Evolutionary conservation across 2,888 invertebrate genomes (phyloP).

Genomic region (Mesochorus sp.): DNA sequence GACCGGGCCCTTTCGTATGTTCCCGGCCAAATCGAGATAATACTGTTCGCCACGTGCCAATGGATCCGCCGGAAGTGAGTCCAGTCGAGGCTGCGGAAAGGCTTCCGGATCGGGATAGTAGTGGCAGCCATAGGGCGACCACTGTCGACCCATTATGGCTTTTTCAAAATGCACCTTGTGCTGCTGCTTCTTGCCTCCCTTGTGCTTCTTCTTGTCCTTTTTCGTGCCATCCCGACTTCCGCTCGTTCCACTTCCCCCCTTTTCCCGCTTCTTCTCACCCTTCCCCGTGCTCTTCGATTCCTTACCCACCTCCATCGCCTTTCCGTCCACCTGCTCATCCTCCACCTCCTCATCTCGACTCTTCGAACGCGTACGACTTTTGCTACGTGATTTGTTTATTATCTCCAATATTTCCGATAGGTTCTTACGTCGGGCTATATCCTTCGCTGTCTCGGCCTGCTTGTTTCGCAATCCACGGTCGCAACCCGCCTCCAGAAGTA

Average conservation of each 20-base stretch:
- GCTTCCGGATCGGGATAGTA: constrained; percentile 93
- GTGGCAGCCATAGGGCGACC: constrained; percentile 97
- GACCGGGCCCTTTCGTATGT: constrained; percentile 97
- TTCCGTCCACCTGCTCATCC: constrained; percentile 72
- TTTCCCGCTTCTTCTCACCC: constrained; percentile 81
- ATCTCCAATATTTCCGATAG: constrained; percentile 92
- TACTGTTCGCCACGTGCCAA: constrained; percentile 95
- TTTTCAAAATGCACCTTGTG: constrained; percentile 85
- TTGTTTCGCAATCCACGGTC: constrained; percentile 89
- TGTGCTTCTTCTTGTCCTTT: constrained; percentile 79
- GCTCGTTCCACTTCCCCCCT: constrained; percentile 82
- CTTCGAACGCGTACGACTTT: constrained; percentile 74
- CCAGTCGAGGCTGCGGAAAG: constrained; percentile 92
- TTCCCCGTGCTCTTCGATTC: constrained; percentile 61
- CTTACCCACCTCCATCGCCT: constrained; percentile 21
- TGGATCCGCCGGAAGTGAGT: constrained; percentile 93
- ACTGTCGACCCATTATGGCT: constrained; percentile 82
- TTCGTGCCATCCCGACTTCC: constrained; percentile 83
- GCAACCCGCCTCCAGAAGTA: constrained; percentile 94
- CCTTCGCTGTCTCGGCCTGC: constrained; percentile 94
- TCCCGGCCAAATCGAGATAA: constrained; percentile 96
- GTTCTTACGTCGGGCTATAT: constrained; percentile 94
- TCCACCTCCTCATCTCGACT: constrained; percentile 70
- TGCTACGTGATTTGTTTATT: constrained; percentile 81
- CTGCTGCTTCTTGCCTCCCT: constrained; percentile 79